Percentiles rank a stretch among this genome's conserved stretches.
Conservation (phyloP, 2,888 invertebrate genomes). For the Thecocarcelia acutangulata region DNA sequence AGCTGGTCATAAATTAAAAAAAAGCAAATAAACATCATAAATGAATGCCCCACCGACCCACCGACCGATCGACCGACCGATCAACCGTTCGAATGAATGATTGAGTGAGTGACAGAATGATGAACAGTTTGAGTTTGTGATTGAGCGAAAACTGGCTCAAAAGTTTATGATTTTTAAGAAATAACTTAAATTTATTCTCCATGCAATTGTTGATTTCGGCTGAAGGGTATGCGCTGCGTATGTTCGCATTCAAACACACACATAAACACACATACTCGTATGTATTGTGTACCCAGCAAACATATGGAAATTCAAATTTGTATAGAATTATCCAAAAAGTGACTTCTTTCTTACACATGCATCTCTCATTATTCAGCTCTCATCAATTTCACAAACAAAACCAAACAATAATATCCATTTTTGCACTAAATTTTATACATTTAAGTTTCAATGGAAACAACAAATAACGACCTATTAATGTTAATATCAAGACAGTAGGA, state of each 20-base stretch:
- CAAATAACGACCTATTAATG: no score
- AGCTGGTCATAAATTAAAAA: conserved; percentile 41
- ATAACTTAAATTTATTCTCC: conserved; percentile 53
- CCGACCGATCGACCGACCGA: not conserved
- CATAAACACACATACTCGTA: not conserved
- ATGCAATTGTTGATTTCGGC: conserved; percentile 44
- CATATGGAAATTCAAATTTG: no score
- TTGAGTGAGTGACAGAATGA: not conserved
- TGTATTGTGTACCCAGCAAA: no score
- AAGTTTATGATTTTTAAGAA: conserved; percentile 21
- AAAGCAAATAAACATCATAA: conserved; percentile 42
- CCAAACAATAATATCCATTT: no score
- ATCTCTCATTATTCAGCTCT: no score
- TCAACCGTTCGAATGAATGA: not conserved
- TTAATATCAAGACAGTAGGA: no score
- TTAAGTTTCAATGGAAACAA: no score
- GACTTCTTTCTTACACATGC: no score
- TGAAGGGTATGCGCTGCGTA: conserved; percentile 27
- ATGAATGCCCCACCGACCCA: conserved; percentile 2
- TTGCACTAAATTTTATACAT: no score
- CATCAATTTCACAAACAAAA: no score
- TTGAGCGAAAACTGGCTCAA: conserved; percentile 2
- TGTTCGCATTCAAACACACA: not conserved
- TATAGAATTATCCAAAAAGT: no score
- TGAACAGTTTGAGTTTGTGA: not conserved